These are phyloP conservation scores for Lycia hirtaria DNA, from an alignment of 2,888 invertebrate species.

Conservation along the genomic window DNA sequence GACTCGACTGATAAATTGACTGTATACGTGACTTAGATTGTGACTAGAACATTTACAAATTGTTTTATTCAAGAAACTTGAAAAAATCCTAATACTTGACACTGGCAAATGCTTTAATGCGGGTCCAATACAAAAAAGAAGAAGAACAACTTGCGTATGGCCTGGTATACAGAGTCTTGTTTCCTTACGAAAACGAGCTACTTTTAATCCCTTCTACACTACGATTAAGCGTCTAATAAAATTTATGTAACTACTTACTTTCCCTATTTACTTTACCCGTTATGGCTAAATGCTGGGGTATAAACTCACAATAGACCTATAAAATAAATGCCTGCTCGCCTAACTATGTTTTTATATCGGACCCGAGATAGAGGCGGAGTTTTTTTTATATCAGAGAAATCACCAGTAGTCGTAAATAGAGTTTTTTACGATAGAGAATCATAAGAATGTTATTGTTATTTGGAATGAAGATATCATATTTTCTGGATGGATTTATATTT, in stretches of 20 bases:
- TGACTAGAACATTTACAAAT: no score
- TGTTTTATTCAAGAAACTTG: no score
- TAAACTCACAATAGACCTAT: constrained; percentile 59
- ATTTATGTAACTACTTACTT: constrained; percentile 37
- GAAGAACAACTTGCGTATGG: constrained; percentile 7
- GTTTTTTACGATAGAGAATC: constrained; percentile 42
- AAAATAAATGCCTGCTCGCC: constrained; percentile 66
- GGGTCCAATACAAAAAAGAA: no score
- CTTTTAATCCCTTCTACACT: constrained; percentile 25
- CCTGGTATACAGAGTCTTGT: constrained; percentile 23
- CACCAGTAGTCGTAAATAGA: constrained; percentile 42
- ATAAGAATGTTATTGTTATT: constrained; percentile 43
- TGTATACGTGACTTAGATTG: no score
- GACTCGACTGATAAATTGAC: no score
- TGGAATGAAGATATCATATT: constrained; percentile 41
- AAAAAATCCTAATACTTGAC: no score
- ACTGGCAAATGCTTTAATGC: no score
- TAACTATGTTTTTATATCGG: constrained; percentile 60
- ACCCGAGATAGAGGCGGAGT: constrained; percentile 22
- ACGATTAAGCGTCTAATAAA: constrained; percentile 32
- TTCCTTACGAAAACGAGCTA: constrained; percentile 21
- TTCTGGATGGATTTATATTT: constrained; percentile 37
- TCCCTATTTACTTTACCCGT: constrained; percentile 35
- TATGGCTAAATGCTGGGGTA: constrained; percentile 40
- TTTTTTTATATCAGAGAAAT: constrained; percentile 41